Percentiles rank a stretch among this genome's conserved stretches.
Conservation (phyloP, 1,140 invertebrate species). For the Drosophila bocqueti region DNA sequence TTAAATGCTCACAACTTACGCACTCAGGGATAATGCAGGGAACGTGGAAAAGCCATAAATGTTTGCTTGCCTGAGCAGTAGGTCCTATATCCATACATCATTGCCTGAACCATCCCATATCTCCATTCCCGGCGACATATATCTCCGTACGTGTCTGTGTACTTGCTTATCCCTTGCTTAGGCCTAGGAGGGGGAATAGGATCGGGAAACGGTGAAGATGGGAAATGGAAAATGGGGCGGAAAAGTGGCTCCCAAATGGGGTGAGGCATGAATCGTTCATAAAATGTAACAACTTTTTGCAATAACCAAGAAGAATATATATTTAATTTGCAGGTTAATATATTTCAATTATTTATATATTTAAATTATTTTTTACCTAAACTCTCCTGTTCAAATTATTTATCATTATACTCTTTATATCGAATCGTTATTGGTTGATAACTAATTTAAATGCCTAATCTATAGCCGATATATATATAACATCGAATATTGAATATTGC, state of each 20-base stretch:
- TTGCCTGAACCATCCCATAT: neutral
- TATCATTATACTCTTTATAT: neutral
- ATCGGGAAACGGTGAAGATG: neutral
- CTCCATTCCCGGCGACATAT: too few species aligned
- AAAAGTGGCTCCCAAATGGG: neutral
- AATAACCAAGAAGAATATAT: too few species aligned
- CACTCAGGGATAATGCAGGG: neutral
- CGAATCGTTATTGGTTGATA: neutral
- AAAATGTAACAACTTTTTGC: neutral
- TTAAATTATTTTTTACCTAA: too few species aligned
- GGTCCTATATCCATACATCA: too few species aligned
- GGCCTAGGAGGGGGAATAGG: neutral
- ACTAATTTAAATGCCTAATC: neutral
- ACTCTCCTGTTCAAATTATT: neutral
- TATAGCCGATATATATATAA: neutral
- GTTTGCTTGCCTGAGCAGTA: neutral
- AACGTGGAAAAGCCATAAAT: neutral
- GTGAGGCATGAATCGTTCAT: neutral
- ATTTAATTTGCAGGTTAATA: too few species aligned
- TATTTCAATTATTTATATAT: too few species aligned
- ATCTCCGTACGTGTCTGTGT: too few species aligned
- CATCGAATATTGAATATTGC: neutral
- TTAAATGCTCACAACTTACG: slow-evolving; percentile 1
- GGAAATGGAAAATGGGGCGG: too few species aligned
- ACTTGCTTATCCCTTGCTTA: neutral